Conservation (phyloP, 1,140 invertebrate genomes). For the Acromyrmex charruanus region DNA sequence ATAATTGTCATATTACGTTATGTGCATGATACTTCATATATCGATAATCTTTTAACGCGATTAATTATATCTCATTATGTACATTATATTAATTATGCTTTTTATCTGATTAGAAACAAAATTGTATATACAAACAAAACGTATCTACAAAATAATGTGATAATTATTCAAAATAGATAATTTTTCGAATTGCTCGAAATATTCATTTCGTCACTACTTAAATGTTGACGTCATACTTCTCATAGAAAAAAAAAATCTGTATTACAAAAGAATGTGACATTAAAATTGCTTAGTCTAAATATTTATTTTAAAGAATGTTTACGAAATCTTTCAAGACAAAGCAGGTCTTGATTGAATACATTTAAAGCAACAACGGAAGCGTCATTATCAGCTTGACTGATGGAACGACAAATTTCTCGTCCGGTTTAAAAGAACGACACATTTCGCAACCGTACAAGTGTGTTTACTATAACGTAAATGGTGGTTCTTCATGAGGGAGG, state of each 20-base stretch:
- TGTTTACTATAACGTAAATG: conserved; percentile 49
- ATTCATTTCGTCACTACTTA: too few relatives aligned
- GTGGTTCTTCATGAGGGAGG: conserved; percentile 36
- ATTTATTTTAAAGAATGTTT: background rate
- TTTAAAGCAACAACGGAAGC: conserved; percentile 27
- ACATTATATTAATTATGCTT: background rate
- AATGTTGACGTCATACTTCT: too few relatives aligned
- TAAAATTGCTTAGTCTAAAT: background rate
- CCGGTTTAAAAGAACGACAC: conserved; percentile 31
- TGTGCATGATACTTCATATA: background rate
- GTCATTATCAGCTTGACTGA: conserved; percentile 11
- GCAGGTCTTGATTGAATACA: background rate
- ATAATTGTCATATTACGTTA: background rate
- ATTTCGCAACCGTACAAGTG: conserved; percentile 22
- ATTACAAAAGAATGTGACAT: too few relatives aligned
- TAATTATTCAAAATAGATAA: too few relatives aligned
- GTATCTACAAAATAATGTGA: too few relatives aligned
- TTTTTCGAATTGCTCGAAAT: too few relatives aligned
- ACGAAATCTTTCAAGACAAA: background rate
- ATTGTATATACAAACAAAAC: background rate
- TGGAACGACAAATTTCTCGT: conserved; percentile 43
- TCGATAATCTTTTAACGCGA: background rate
- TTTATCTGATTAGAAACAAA: background rate
- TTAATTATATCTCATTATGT: background rate
- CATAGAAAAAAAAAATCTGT: too few relatives aligned